These are phyloP conservation scores for Esox lucius DNA, from an alignment of 2,797 vertebrate genomes.

Conservation along the genomic window DNA sequence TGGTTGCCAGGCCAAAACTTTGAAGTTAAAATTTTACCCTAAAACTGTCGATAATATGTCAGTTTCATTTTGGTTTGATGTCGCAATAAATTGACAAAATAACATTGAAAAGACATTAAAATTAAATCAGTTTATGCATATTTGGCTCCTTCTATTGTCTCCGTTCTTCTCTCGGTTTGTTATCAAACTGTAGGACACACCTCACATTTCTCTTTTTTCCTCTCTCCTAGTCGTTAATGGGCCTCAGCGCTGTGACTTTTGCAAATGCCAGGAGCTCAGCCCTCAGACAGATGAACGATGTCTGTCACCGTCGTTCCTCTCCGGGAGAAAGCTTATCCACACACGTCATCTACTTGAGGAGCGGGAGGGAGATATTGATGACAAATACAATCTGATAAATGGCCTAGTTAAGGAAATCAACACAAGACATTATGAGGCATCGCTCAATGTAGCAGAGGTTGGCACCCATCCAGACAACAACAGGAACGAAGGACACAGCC, in stretches of 20 bases:
- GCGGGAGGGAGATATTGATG: constrained; percentile 25
- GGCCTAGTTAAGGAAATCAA: constrained; percentile 17
- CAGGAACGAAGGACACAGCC: not conserved
- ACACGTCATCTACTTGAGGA: constrained; percentile 18
- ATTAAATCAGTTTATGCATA: too few relatives aligned
- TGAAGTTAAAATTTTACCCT: too few relatives aligned
- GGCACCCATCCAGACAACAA: not conserved
- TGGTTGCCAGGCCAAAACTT: too few relatives aligned
- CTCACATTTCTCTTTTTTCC: not conserved
- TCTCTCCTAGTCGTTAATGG: constrained; percentile 47
- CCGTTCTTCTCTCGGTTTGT: not conserved
- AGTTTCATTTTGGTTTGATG: too few relatives aligned
- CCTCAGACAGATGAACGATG: constrained; percentile 33
- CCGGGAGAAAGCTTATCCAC: constrained; percentile 21
- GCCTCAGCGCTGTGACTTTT: constrained; percentile 45
- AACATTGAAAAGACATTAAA: too few relatives aligned
- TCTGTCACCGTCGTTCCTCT: constrained; percentile 21
- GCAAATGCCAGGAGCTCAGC: constrained; percentile 40
- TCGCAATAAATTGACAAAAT: too few relatives aligned
- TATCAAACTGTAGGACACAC: too few relatives aligned
- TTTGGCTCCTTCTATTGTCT: constrained; percentile 26
- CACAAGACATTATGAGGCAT: constrained; percentile 15
- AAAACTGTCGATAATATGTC: too few relatives aligned
- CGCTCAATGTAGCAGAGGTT: constrained; percentile 7
- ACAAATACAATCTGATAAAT: constrained; percentile 34